These are phyloP conservation scores for Eupithecia pulchellata DNA, from an alignment of 2,888 invertebrate genomes.

Conservation along the genomic window DNA sequence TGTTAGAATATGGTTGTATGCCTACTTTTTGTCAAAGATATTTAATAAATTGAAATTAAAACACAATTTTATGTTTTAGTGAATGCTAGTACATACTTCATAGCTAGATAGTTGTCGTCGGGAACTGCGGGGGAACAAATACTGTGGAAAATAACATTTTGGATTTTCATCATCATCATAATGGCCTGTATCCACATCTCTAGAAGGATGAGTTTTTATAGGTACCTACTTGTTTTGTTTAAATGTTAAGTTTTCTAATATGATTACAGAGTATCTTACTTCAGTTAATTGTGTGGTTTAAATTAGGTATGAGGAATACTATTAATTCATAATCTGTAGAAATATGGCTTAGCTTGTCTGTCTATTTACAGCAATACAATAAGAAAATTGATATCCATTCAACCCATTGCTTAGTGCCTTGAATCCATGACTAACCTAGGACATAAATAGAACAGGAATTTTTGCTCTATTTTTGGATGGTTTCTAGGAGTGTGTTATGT, in stretches of 20 bases:
- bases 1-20: neutral
- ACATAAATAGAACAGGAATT: constrained; percentile 65
- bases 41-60: neutral
- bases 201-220: neutral
- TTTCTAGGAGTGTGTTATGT: neutral
- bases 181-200: neutral
- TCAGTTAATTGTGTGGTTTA: neutral
- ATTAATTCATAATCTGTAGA: neutral
- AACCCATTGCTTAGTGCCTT: constrained; percentile 61
- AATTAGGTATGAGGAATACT: neutral
- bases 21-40: neutral
- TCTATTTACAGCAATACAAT: constrained; percentile 46
- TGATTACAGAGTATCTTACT: neutral
- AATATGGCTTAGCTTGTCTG: neutral
- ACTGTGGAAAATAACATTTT: constrained; percentile 52
- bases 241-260: neutral
- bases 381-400: constrained; percentile 64
- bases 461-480: constrained; percentile 51
- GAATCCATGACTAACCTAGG: constrained; percentile 61
- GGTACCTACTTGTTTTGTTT: neutral
- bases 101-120: constrained; percentile 56
- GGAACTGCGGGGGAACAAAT: constrained; percentile 59
- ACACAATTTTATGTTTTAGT: constrained; percentile 20
- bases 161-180: neutral
- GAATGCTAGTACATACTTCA: constrained; percentile 56